phyloP scores from a whole-genome alignment of 2,797 vertebrate species.

The Chromobotia macracanthus region DNA sequence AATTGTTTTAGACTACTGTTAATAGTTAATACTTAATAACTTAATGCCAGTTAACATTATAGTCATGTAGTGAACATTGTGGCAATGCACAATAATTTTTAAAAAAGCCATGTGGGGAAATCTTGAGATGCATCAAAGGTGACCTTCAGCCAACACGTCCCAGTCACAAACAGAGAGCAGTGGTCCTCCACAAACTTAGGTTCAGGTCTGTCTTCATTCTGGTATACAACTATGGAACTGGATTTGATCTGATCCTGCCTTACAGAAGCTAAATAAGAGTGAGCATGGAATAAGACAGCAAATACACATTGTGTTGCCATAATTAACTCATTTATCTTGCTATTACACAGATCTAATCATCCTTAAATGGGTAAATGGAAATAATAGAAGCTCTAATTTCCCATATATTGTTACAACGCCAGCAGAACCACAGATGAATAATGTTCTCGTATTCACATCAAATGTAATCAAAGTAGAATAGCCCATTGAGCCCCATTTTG shows the following conservation, averaged over 20 bases:
- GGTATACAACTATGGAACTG: no score
- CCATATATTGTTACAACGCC: neutral
- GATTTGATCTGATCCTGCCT: no score
- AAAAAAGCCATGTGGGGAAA: no score
- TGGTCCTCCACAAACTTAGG: no score
- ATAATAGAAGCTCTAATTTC: neutral
- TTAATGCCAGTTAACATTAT: no score
- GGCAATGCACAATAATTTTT: neutral
- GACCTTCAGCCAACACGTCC: no score
- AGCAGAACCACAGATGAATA: neutral
- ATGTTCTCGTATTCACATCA: slow-evolving; percentile 14
- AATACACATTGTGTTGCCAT: neutral
- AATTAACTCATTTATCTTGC: neutral
- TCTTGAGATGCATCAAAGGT: no score
- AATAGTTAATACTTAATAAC: no score
- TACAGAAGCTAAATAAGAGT: neutral
- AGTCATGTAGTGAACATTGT: neutral
- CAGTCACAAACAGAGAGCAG: no score
- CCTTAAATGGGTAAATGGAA: neutral
- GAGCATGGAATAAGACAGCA: neutral
- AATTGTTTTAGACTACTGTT: neutral
- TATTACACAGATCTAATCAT: neutral
- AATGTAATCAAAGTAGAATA: slow-evolving; percentile 26
- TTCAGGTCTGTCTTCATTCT: no score
- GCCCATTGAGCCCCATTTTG: slow-evolving; percentile 10